Evolutionary conservation across 2,797 vertebrate genomes (phyloP), one percentile per base, ranked within the genome.

Genomic region (Phylloscopus collybita): DNA sequence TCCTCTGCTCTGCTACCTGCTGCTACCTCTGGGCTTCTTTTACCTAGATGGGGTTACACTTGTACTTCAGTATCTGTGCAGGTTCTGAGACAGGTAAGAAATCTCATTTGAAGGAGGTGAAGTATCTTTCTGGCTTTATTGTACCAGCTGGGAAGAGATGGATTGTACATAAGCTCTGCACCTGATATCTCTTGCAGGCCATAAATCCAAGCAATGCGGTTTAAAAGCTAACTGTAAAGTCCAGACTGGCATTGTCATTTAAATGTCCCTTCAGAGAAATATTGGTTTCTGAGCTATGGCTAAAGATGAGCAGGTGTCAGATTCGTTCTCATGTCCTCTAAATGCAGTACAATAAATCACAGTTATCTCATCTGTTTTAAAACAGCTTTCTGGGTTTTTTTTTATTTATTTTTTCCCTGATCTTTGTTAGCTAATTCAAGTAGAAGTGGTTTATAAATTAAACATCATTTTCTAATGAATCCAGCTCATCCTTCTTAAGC

Each of bases 341-440:
- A 66, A 62, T 49, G 27, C 51, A 75, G 54, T 12, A 5, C 50
- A 87, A 10, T 65, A 78, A 80, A 73, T 80, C 29, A 56, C 9
- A 34, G 57, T 69, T 78, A n/a, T 5, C 6, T 47, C 32, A 42
- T 44, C 30, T 47, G 13, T n/a, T 67, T 75, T 54, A 47, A 91
- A 83, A 69, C 8, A 29, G 23, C 20, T 50, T 88, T 90, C 40
- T 67, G 23, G 2, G 16, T 0, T 7, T 60, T 45, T 76, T 78
- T 69, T 27, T 0, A 2, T 42, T 6, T 7, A 10, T 25, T 34
- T 13, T 2, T 20, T 20, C 7, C 16, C 10, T 7, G 30, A 36
- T 90, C 51, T 90, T 90, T 32, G 45, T 88, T 94, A 93, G 26
- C 44, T 88, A 86, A 88, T 94, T 90, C 69, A 88, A 40, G 30